phyloP scores from a whole-genome alignment of 2,113 vertebrate species.

The Numenius arquata region DNA sequence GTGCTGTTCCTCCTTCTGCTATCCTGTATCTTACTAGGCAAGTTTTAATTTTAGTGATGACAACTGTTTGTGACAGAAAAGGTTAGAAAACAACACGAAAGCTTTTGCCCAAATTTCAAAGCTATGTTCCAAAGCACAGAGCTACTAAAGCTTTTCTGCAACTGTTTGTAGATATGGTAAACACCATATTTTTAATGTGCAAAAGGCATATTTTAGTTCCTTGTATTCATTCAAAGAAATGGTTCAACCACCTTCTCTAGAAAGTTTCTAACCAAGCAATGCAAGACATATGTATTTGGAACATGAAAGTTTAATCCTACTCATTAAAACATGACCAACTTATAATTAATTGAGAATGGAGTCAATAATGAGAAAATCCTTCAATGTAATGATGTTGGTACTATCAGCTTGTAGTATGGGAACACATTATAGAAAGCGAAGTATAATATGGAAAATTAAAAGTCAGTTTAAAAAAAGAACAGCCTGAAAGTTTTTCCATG shows the following conservation, averaged over 20 bases:
- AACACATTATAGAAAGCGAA: not conserved
- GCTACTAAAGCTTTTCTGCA: not conserved
- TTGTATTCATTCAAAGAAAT: not conserved
- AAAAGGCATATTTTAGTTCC: not conserved
- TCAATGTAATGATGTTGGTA: constrained; percentile 47
- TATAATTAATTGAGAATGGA: constrained; percentile 55
- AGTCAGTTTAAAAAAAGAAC: not conserved
- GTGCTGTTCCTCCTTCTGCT: not conserved
- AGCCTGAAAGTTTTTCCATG: not conserved
- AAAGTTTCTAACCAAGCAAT: not conserved
- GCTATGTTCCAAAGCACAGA: not conserved
- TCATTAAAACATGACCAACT: constrained; percentile 51
- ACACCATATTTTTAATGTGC: not conserved
- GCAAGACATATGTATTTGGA: not conserved
- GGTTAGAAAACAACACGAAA: not conserved
- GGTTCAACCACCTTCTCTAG: not conserved
- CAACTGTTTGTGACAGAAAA: not conserved
- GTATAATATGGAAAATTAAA: not conserved
- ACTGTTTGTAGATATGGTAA: not conserved
- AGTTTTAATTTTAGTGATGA: not conserved
- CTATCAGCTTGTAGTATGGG: constrained; percentile 16
- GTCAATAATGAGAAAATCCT: constrained; percentile 52
- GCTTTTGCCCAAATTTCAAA: not conserved
- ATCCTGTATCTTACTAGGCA: not conserved
- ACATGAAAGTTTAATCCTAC: constrained; percentile 53